Evolutionary conservation across 2,797 vertebrate genomes (phyloP).

Genomic region (Pangasius sanitwongsei): DNA sequence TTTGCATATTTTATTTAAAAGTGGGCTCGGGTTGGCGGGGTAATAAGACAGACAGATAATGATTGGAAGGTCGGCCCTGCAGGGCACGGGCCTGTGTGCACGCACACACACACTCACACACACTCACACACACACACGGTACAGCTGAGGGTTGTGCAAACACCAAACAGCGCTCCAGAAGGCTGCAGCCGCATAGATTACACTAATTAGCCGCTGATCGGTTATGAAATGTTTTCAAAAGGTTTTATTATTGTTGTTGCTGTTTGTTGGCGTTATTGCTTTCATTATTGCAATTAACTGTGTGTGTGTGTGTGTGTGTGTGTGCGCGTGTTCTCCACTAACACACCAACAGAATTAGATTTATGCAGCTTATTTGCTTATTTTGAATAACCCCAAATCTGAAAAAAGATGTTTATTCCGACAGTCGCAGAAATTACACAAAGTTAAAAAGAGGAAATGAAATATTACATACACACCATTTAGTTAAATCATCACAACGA

Average conservation of each 20-base stretch:
- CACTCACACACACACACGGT: constrained; percentile 39
- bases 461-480: not conserved
- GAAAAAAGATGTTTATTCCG: constrained; percentile 34
- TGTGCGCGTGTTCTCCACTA: constrained; percentile 42
- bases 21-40: constrained; percentile 99
- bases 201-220: constrained; percentile 99
- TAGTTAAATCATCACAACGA: not conserved
- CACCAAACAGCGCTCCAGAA: constrained; percentile 89
- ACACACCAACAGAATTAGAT: constrained; percentile 53
- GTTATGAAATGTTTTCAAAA: constrained; percentile 93
- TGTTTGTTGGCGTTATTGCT: constrained; percentile 82
- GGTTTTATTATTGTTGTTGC: constrained; percentile 85
- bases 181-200: constrained; percentile 90
- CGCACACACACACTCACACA: constrained; percentile 56
- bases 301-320: constrained; percentile 35
- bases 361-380: constrained; percentile 49
- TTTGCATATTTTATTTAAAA: constrained; percentile 99
- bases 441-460: not conserved
- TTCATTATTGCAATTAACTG: constrained; percentile 81
- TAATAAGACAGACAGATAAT: constrained; percentile 99
- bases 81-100: constrained; percentile 85
- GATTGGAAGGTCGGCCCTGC: constrained; percentile 99
- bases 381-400: constrained; percentile 48
- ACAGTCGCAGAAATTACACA: constrained; percentile 13
- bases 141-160: constrained; percentile 73